These are phyloP conservation scores for Eupeodes latifasciatus DNA, from an alignment of 2,888 invertebrate genomes.

Conservation along the genomic window DNA sequence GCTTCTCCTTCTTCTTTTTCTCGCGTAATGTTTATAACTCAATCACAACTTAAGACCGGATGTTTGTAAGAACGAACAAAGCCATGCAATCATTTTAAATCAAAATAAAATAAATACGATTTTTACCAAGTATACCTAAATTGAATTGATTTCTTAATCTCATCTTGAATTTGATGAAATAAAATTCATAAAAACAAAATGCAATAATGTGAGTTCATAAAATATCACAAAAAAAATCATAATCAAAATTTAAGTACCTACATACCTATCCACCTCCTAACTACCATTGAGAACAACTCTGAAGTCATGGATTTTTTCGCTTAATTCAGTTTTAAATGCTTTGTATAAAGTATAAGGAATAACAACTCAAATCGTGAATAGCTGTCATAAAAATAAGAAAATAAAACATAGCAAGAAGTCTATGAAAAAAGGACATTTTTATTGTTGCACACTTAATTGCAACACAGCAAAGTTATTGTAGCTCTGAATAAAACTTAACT, in stretches of 20 bases:
- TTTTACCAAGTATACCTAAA: too few relatives aligned
- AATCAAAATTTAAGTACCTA: conserved; percentile 9
- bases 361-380: not conserved
- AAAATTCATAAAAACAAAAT: not conserved
- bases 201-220: not conserved
- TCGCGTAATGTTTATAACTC: too few relatives aligned
- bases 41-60: too few relatives aligned
- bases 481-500: not conserved
- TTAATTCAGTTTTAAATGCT: conserved; percentile 1
- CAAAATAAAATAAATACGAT: too few relatives aligned
- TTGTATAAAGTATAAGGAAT: too few relatives aligned
- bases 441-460: conserved; percentile 33
- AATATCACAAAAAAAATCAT: not conserved
- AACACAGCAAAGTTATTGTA: conserved; percentile 11
- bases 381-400: conserved; percentile 22
- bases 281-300: not conserved
- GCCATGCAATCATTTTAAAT: too few relatives aligned
- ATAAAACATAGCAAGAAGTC: conserved; percentile 1
- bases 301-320: not conserved
- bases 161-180: not conserved
- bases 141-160: conserved; percentile 21
- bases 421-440: conserved; percentile 28
- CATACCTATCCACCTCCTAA: not conserved
- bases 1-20: too few relatives aligned
- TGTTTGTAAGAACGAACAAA: too few relatives aligned